Conservation (phyloP, 2,113 vertebrate species). For the Entomyzon cyanotis region DNA sequence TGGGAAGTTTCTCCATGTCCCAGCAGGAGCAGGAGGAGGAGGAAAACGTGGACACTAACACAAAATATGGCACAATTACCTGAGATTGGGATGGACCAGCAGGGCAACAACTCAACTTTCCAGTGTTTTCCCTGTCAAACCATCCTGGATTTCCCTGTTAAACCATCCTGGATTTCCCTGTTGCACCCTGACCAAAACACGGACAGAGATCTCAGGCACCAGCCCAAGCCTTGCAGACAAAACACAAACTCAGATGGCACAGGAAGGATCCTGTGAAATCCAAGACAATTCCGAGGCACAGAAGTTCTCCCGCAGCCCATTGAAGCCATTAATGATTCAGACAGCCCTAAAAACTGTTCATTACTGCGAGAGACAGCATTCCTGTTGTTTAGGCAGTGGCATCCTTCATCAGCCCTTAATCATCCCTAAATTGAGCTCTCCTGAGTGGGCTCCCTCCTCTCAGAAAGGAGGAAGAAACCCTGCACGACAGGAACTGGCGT, state of each 20-base stretch:
- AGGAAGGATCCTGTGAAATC: background rate
- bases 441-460: constrained; percentile 50
- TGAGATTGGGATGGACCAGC: background rate
- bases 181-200: background rate
- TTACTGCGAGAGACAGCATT: constrained; percentile 41
- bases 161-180: background rate
- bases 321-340: constrained; percentile 27
- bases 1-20: background rate
- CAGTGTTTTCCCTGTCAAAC: background rate
- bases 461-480: constrained; percentile 12
- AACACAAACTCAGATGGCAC: background rate
- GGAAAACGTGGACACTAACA: background rate
- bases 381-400: constrained; percentile 10
- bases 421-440: constrained; percentile 49
- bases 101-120: background rate
- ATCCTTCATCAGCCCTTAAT: constrained; percentile 50
- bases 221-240: background rate
- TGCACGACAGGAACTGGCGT: constrained; percentile 1
- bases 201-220: background rate
- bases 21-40: background rate
- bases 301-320: background rate
- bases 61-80: background rate
- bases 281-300: background rate
- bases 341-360: constrained; percentile 20
- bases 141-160: background rate